Conservation (phyloP, 37 sponge, comb jelly and placozoan genomes). For the Theonella swinhoei region DNA sequence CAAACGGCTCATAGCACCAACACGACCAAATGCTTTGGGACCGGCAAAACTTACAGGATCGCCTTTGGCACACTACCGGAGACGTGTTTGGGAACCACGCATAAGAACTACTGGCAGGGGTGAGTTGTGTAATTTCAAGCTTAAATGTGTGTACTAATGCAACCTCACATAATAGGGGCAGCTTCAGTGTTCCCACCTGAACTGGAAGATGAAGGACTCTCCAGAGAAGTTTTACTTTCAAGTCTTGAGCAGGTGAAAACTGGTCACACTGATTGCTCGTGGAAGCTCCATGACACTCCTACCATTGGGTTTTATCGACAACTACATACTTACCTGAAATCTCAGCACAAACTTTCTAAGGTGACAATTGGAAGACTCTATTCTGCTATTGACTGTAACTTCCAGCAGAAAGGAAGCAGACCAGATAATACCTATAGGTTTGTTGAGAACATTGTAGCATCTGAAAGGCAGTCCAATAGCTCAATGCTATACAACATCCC, state of each 20-base stretch:
- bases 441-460: conserved; percentile 12
- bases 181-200: conserved; percentile 22
- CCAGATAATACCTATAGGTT: conserved; percentile 45
- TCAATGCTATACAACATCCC: conserved; percentile 4
- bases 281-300: conserved; percentile 21
- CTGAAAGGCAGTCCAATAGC: background rate
- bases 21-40: conserved; percentile 22
- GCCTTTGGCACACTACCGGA: conserved; percentile 20
- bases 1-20: conserved; percentile 26
- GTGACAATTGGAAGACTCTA: conserved; percentile 40
- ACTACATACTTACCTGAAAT: conserved; percentile 36
- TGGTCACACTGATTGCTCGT: background rate
- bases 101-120: background rate
- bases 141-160: too few relatives aligned
- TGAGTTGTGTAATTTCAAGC: too few relatives aligned
- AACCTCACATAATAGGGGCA: too few relatives aligned
- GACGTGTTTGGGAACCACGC: conserved; percentile 24
- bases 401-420: conserved; percentile 14
- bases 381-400: conserved; percentile 12
- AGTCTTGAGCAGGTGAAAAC: background rate
- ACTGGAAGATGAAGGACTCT: conserved; percentile 6
- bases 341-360: conserved; percentile 11
- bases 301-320: conserved; percentile 30
- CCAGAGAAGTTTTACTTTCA: background rate
- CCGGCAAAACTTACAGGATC: conserved; percentile 27